Conservation (phyloP, 2,113 vertebrate species). For the Columba janthina region DNA sequence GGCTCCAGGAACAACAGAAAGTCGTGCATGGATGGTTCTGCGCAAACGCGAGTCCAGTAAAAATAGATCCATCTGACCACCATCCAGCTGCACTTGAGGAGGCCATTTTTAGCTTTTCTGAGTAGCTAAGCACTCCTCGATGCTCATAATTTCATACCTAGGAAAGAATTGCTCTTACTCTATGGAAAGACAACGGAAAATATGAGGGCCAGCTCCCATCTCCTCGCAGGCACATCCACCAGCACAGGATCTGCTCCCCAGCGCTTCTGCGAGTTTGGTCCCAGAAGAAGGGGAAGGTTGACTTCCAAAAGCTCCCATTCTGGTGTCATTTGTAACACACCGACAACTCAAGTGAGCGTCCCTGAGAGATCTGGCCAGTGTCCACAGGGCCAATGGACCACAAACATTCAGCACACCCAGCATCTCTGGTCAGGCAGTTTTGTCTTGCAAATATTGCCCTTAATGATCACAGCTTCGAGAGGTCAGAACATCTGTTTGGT, state of each 20-base stretch:
- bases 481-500: conserved; percentile 38
- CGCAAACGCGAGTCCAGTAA: conserved; percentile 37
- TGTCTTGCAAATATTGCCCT: conserved; percentile 54
- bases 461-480: conserved; percentile 21
- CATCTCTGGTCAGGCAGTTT: conserved; percentile 27
- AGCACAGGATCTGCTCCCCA: background rate
- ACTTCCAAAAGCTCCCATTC: background rate
- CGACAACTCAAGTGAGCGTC: background rate
- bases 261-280: background rate
- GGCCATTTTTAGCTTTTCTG: background rate
- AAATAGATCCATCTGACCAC: conserved; percentile 54
- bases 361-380: background rate
- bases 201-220: background rate
- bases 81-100: conserved; percentile 11
- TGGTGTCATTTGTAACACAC: background rate
- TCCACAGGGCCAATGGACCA: background rate
- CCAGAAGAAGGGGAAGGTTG: background rate
- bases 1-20: conserved; percentile 57
- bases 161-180: background rate
- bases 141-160: background rate
- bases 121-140: background rate
- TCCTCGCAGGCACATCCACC: background rate
- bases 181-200: background rate
- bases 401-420: conserved; percentile 4
- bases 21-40: conserved; percentile 47